Percentiles rank a stretch among this genome's conserved stretches.
Evolutionary conservation across 2,888 invertebrate genomes (phyloP).

Genomic region (Tetanocera ferruginea): DNA sequence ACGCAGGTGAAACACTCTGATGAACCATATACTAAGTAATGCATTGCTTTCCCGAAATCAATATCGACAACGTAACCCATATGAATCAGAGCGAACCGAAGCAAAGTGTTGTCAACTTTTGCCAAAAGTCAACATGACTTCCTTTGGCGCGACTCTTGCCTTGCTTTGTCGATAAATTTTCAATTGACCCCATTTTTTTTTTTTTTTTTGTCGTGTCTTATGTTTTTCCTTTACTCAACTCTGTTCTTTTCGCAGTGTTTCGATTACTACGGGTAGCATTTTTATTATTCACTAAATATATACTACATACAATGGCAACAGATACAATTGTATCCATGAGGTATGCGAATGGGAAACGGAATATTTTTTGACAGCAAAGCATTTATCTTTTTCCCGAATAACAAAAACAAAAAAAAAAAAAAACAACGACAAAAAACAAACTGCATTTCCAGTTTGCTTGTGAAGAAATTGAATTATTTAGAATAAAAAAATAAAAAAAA

Average conservation of each 20-base stretch:
- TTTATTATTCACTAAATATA: constrained; percentile 24
- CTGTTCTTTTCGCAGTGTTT: neutral
- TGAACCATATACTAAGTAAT: neutral
- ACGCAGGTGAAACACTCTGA: too few relatives aligned
- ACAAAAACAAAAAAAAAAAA: too few relatives aligned
- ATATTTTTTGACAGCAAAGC: constrained; percentile 41
- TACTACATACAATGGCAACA: neutral
- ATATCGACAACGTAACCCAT: constrained; percentile 20
- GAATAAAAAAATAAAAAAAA: neutral
- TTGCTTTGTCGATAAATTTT: constrained; percentile 54
- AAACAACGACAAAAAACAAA: constrained; percentile 34
- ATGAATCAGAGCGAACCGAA: constrained; percentile 40
- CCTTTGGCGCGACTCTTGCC: constrained; percentile 7
- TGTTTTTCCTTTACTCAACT: constrained; percentile 8
- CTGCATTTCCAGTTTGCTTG: constrained; percentile 40
- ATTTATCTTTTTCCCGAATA: constrained; percentile 36
- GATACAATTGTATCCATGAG: constrained; percentile 36
- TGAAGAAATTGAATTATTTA: constrained; percentile 8
- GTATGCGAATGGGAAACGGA: constrained; percentile 32
- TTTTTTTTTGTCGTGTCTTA: constrained; percentile 36
- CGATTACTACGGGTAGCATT: neutral
- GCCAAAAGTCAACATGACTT: constrained; percentile 18
- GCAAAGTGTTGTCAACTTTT: neutral
- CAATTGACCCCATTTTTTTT: constrained; percentile 53
- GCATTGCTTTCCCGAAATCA: constrained; percentile 27